Base-by-base conservation (phyloP, 2,113 vertebrate genomes). In the Neolamprologus hecqui region DNA sequence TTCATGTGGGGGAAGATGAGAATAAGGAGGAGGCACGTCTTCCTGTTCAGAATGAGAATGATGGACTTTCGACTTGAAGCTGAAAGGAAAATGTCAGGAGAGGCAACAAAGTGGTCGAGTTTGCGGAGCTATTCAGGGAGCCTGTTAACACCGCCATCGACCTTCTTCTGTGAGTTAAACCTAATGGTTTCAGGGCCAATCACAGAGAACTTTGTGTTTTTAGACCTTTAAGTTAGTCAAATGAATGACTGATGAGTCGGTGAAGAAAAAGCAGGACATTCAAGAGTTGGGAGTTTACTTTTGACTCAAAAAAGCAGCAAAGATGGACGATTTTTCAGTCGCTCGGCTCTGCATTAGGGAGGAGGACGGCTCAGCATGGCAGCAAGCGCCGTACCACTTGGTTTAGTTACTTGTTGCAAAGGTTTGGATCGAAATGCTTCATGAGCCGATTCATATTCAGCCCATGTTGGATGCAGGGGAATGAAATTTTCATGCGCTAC, bases 201-300 rank as follows among this genome's bases (percentile, higher is more conserved):
- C 11, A 3, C 70, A 63, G 58, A 57, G 31, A 81, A 23, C 65
- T 21, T 86, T 75, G 60, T 55, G 60, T 53, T 70, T 80, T 70
- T 82, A 14, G 2, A 21, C n/a, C 81, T 80, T 53, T 11, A 9
- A 9, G 10, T 35, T 15, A 2, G 4, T 28, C 60, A n/a, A 31
- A 58, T 35, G 79, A 81, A 89, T 81, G 53, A 88, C 85, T 88
- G n/a, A 89, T 57, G 53, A 84, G 37, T 49, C 2, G 9, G 54
- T 6, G 21, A 33, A 81, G 21, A 31, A n/a, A 23, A 33, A 58
- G 37, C 37, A 23, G 49, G n/a, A 21, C 6, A 0, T 77, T 47
- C 28, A 55, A 42, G 49, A 73, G 40, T 26, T 60, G 53, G 31
- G 21, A 40, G 55, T 54, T 84, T 54, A 17, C 17, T 11, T 83